Evolutionary conservation across 2,888 invertebrate genomes (phyloP).

Genomic region (Hypomecis atomaria): DNA sequence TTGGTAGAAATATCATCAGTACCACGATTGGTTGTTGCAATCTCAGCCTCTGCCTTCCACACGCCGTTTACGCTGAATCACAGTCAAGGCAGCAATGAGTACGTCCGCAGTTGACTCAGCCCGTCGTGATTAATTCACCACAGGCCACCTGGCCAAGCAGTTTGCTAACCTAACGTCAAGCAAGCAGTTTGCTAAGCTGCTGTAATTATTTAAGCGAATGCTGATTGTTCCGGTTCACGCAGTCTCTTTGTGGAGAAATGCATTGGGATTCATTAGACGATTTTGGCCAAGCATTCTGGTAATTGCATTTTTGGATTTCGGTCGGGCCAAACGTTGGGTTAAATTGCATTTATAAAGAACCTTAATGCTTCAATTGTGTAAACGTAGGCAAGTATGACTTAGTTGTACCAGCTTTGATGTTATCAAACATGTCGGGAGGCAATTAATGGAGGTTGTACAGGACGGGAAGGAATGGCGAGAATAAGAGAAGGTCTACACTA

Average conservation of each 20-base stretch:
- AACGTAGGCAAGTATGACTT: no score
- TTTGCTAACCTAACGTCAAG: slow-evolving; percentile 56
- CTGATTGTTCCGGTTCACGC: slow-evolving; percentile 43
- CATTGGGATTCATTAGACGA: slow-evolving; percentile 12
- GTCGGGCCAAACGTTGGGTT: not conserved
- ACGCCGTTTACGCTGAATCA: slow-evolving; percentile 21
- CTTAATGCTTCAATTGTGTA: no score
- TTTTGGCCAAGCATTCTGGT: not conserved
- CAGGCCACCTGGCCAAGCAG: slow-evolving; percentile 58
- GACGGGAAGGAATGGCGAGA: no score
- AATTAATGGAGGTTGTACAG: no score
- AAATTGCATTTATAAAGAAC: no score
- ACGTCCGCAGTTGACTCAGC: slow-evolving; percentile 62
- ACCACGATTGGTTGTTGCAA: not conserved
- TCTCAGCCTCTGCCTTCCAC: slow-evolving; percentile 10
- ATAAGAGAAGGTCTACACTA: no score
- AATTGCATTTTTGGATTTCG: slow-evolving; percentile 1
- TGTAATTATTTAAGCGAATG: slow-evolving; percentile 49
- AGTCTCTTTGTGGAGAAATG: slow-evolving; percentile 30
- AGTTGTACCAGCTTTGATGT: no score
- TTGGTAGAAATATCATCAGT: no score
- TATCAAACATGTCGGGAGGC: no score
- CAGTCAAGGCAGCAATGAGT: slow-evolving; percentile 35
- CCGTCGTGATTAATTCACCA: slow-evolving; percentile 65
- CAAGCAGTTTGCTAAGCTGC: slow-evolving; percentile 36